Evolutionary conservation across 2,797 vertebrate genomes (phyloP).

Genomic region (Merluccius polli): DNA sequence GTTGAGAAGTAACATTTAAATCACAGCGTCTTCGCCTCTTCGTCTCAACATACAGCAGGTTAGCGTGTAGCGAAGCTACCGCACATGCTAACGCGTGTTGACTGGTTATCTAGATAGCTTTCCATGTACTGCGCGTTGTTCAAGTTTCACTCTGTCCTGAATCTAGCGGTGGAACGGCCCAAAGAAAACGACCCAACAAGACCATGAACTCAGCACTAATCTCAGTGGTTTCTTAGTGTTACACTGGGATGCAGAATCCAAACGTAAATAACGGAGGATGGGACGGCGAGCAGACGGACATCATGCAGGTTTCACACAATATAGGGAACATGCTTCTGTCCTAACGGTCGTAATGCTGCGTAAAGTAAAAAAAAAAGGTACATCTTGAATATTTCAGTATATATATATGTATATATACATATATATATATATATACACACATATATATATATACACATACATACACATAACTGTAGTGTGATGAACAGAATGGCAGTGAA

Average conservation of each 20-base stretch:
- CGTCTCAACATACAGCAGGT: background rate
- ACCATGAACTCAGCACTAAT: background rate
- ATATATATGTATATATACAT: background rate
- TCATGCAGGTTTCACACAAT: background rate
- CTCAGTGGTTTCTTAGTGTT: background rate
- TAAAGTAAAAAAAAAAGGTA: background rate
- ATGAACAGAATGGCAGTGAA: conserved; percentile 2
- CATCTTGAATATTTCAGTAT: background rate
- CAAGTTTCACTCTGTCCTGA: background rate
- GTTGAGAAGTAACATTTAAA: too few species aligned
- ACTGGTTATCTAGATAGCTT: too few species aligned
- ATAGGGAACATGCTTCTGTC: background rate
- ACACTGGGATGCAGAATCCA: background rate
- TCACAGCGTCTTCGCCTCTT: background rate
- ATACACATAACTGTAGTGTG: background rate
- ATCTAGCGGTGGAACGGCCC: background rate
- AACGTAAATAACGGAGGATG: background rate
- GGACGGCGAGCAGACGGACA: background rate
- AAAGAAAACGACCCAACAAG: background rate
- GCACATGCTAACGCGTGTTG: background rate
- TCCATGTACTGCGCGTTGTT: background rate
- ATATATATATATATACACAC: background rate
- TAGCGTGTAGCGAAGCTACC: background rate
- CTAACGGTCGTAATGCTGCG: background rate
- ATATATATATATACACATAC: background rate